A percentile compares a stretch with the other conserved stretches of the same genome.
phyloP scores from a whole-genome alignment of 2,888 invertebrate genomes.

The Agrotis clavis region DNA sequence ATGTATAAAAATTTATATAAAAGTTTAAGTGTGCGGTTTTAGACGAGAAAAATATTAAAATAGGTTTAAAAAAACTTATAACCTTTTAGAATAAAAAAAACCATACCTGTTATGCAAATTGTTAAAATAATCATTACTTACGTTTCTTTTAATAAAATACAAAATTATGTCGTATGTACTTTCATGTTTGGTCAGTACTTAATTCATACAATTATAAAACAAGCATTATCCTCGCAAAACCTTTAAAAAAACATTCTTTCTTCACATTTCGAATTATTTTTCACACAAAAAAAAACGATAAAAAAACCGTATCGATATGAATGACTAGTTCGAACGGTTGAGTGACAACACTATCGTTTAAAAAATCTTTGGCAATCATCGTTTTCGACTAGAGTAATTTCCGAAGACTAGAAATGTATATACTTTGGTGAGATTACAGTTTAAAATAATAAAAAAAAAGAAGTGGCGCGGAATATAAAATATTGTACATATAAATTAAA shows the following conservation, averaged over 20 bases:
- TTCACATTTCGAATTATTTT: constrained; percentile 17
- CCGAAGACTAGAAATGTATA: constrained; percentile 75
- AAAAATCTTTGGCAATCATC: constrained; percentile 79
- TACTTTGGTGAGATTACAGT: constrained; percentile 71
- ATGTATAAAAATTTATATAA: neutral
- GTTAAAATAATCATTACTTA: neutral
- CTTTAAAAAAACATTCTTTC: constrained; percentile 21
- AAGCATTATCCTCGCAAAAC: constrained; percentile 47
- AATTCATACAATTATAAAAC: constrained; percentile 18
- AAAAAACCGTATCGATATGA: constrained; percentile 61
- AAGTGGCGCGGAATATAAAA: constrained; percentile 31
- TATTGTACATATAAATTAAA: constrained; percentile 21
- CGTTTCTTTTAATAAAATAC: constrained; percentile 7
- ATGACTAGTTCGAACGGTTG: constrained; percentile 86
- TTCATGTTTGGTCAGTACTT: constrained; percentile 1
- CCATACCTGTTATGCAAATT: neutral
- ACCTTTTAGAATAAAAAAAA: neutral
- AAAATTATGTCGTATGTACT: neutral
- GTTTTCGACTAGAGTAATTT: constrained; percentile 77
- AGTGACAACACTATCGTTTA: constrained; percentile 62
- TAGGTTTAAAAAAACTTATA: neutral
- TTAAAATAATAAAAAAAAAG: constrained; percentile 30
- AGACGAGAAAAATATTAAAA: constrained; percentile 5
- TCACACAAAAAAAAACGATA: constrained; percentile 31
- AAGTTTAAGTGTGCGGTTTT: constrained; percentile 8